phyloP scores from a whole-genome alignment of 1,140 invertebrate species.

The Acromyrmex heyeri region DNA sequence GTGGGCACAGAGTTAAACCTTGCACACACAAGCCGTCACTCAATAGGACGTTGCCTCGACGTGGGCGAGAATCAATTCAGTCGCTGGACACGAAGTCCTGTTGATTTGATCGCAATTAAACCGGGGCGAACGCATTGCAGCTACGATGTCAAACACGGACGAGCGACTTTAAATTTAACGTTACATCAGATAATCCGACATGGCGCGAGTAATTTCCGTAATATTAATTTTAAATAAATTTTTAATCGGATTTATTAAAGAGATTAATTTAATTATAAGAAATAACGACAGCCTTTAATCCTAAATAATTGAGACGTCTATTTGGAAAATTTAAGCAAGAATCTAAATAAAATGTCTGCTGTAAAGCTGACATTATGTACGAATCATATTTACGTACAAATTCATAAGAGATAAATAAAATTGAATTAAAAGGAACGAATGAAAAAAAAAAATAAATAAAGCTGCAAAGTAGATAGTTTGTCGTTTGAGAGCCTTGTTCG shows the following conservation, averaged over 20 bases:
- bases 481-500: background rate
- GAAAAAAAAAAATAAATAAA: background rate
- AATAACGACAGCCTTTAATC: background rate
- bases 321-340: background rate
- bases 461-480: background rate
- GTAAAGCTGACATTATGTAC: no score
- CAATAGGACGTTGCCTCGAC: conserved; percentile 57
- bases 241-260: background rate
- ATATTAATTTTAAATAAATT: conserved; percentile 9
- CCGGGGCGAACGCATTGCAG: background rate
- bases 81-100: background rate
- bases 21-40: conserved; percentile 45
- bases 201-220: background rate
- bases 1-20: conserved; percentile 62
- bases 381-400: background rate
- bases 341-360: background rate
- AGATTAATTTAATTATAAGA: background rate
- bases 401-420: background rate
- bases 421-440: background rate
- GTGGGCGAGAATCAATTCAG: conserved; percentile 40
- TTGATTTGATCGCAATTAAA: conserved; percentile 53
- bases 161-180: background rate
- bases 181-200: background rate
- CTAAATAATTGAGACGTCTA: background rate
- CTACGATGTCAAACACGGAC: background rate